phyloP scores from a whole-genome alignment of 1,140 invertebrate genomes.

The Metopolophium dirhodum region DNA sequence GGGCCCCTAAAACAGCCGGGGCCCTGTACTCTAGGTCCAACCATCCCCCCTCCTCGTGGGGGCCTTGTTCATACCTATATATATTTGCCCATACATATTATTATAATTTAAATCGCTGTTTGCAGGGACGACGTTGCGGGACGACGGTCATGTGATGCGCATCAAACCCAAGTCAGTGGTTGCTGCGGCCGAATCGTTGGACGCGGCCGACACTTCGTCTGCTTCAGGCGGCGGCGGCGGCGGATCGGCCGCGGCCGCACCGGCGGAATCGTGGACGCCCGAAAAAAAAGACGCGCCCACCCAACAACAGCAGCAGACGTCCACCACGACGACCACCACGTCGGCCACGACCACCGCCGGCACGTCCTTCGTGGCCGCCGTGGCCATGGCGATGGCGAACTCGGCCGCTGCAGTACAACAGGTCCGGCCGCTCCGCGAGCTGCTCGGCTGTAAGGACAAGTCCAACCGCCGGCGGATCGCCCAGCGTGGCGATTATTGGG shows the following conservation, averaged over 20 bases:
- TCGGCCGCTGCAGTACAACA: conserved; percentile 61
- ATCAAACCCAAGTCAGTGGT: conserved; percentile 29
- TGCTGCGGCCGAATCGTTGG: not conserved
- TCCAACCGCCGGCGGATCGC: conserved; percentile 70
- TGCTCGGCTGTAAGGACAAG: conserved; percentile 72
- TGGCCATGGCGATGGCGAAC: conserved; percentile 62
- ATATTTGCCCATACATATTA: not conserved
- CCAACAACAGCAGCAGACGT: not conserved
- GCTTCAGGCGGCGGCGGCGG: not conserved
- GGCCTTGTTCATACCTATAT: no score
- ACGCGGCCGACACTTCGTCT: not conserved
- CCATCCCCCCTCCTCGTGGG: no score
- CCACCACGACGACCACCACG: conserved; percentile 42
- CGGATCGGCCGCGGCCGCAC: not conserved
- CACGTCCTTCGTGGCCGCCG: conserved; percentile 61
- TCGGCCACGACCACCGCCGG: conserved; percentile 28
- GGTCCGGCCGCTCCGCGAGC: conserved; percentile 63
- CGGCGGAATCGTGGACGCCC: conserved; percentile 38
- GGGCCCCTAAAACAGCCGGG: no score
- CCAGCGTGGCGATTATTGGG: conserved; percentile 87
- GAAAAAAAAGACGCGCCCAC: conserved; percentile 24
- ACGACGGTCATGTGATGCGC: conserved; percentile 61
- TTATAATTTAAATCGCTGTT: conserved; percentile 27
- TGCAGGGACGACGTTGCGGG: conserved; percentile 62
- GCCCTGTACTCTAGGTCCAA: no score